Percentiles rank a stretch among this genome's conserved stretches.
Evolutionary conservation across 2,797 vertebrate genomes (phyloP).

Genomic region (Sebastolobus alascanus): DNA sequence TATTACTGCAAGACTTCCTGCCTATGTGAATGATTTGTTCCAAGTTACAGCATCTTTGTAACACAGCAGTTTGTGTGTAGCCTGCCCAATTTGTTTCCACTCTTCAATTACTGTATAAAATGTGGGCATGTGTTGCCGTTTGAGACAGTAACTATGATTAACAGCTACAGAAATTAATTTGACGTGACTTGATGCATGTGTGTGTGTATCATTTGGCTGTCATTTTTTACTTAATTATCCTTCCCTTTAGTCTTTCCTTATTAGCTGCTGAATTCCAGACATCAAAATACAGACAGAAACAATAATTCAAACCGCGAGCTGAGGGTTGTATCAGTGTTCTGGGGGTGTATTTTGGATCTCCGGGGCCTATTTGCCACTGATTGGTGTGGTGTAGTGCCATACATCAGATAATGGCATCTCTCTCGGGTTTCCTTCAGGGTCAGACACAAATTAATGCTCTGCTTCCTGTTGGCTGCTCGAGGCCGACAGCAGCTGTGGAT

Average conservation of each 20-base stretch:
- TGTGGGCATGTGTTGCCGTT: background rate
- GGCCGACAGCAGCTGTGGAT: constrained; percentile 71
- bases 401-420: constrained; percentile 81
- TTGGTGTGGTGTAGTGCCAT: constrained; percentile 72
- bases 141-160: constrained; percentile 41
- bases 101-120: constrained; percentile 22
- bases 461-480: constrained; percentile 78
- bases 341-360: constrained; percentile 70
- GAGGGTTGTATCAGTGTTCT: constrained; percentile 57
- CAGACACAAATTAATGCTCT: constrained; percentile 81
- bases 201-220: constrained; percentile 16
- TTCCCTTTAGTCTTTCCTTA: constrained; percentile 22
- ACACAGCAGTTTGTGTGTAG: constrained; percentile 33
- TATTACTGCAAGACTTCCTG: constrained; percentile 50
- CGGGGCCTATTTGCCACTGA: constrained; percentile 73
- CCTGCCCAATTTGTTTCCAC: constrained; percentile 39
- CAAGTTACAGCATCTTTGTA: constrained; percentile 42
- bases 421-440: constrained; percentile 84
- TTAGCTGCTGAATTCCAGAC: constrained; percentile 60
- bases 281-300: constrained; percentile 60
- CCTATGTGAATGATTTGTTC: constrained; percentile 55
- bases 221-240: constrained; percentile 48
- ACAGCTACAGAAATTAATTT: constrained; percentile 30
- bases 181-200: constrained; percentile 20
- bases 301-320: constrained; percentile 54